Conservation (phyloP, 2,888 invertebrate species). For the Ceramica pisi region DNA sequence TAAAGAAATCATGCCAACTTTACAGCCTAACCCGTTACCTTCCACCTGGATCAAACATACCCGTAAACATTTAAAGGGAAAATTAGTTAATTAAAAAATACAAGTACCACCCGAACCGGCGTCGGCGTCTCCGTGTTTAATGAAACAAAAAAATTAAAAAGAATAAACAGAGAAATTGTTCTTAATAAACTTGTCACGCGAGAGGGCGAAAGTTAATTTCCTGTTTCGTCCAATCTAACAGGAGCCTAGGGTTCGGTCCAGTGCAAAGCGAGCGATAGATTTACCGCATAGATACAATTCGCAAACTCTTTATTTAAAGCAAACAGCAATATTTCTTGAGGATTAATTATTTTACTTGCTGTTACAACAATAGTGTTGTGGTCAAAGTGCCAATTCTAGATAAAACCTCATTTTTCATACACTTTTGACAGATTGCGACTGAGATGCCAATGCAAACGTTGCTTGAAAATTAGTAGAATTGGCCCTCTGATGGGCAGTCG, state of each 20-base stretch:
- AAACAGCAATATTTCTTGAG: too few relatives aligned
- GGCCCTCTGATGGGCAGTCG: too few relatives aligned
- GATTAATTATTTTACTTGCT: too few relatives aligned
- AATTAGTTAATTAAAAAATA: conserved; percentile 68
- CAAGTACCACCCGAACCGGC: conserved; percentile 65
- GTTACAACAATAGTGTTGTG: too few relatives aligned
- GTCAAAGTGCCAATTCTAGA: too few relatives aligned
- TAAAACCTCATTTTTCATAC: too few relatives aligned
- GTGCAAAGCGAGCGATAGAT: conserved; percentile 45
- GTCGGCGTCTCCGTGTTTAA: conserved; percentile 71
- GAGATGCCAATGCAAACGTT: too few relatives aligned
- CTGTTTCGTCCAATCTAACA: conserved; percentile 84
- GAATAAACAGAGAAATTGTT: conserved; percentile 83
- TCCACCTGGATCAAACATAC: conserved; percentile 47
- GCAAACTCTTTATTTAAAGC: neutral
- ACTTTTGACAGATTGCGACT: too few relatives aligned
- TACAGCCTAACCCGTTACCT: conserved; percentile 48
- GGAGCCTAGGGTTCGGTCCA: conserved; percentile 53
- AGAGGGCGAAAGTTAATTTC: conserved; percentile 88
- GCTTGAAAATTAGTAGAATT: too few relatives aligned
- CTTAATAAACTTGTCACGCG: conserved; percentile 89
- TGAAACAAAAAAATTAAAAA: conserved; percentile 80
- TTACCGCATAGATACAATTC: conserved; percentile 12
- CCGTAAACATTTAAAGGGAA: conserved; percentile 47
- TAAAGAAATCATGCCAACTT: conserved; percentile 51